Conservation (phyloP, 2,797 vertebrate genomes). For the Rhinoraja longicauda region DNA sequence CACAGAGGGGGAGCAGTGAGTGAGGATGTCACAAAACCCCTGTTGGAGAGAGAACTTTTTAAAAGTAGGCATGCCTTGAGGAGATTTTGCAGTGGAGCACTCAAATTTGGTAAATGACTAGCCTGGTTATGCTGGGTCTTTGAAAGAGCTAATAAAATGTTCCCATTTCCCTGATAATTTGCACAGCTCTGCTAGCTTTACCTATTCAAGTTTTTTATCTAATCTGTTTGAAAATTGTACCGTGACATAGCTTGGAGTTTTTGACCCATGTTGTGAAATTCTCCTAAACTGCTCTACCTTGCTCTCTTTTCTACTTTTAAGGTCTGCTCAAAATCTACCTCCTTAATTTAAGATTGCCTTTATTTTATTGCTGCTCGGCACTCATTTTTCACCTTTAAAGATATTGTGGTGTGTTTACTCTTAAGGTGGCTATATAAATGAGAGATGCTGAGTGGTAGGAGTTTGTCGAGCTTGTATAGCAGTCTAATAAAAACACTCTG, state of each 20-base stretch:
- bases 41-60: no score
- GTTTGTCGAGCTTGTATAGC: neutral
- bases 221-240: neutral
- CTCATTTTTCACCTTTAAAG: neutral
- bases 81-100: no score
- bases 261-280: neutral
- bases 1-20: no score
- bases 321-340: neutral
- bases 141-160: no score
- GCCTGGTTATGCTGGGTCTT: no score
- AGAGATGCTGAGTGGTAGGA: neutral
- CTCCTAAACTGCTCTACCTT: neutral
- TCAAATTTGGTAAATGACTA: no score
- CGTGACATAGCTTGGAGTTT: neutral
- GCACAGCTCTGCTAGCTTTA: no score
- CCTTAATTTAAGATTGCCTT: neutral
- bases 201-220: neutral
- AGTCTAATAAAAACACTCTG: constrained; percentile 4
- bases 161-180: no score
- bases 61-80: no score
- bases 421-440: neutral
- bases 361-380: neutral
- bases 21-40: no score
- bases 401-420: neutral
- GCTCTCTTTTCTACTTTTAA: neutral